Conservation (phyloP, 2,113 vertebrate genomes). For the Megalops atlanticus region DNA sequence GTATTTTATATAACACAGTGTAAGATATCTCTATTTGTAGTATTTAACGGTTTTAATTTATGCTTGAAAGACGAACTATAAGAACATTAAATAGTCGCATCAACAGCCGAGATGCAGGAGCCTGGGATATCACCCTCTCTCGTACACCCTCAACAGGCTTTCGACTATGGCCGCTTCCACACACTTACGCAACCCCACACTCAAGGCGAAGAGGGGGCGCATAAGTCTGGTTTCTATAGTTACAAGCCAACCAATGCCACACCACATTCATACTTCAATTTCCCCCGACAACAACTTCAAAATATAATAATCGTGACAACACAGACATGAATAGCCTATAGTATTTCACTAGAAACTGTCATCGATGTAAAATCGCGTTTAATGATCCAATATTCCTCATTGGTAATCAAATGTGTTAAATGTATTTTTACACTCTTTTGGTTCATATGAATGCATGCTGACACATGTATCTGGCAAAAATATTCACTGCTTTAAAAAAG, state of each 20-base stretch:
- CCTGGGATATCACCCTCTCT: neutral
- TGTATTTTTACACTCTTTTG: neutral
- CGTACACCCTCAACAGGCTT: neutral
- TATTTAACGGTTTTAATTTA: no score
- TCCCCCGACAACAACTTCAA: neutral
- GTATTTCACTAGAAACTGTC: neutral
- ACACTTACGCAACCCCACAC: slow-evolving; percentile 28
- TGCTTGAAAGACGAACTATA: no score
- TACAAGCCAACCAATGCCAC: slow-evolving; percentile 9
- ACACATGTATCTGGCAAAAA: neutral
- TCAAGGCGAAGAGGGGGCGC: slow-evolving; percentile 14
- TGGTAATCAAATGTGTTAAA: neutral
- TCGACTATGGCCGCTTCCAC: neutral
- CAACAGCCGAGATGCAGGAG: neutral
- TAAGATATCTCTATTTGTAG: no score
- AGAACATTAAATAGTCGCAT: neutral
- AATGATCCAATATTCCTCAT: neutral
- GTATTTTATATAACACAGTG: no score
- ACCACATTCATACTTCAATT: neutral
- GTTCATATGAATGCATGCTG: neutral
- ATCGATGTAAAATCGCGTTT: neutral
- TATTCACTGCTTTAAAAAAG: neutral
- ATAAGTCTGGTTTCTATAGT: slow-evolving; percentile 30
- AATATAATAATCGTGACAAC: neutral
- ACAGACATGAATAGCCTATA: neutral